Conservation (phyloP, 2,797 vertebrate genomes). For the Percopsis omiscomaycus region DNA sequence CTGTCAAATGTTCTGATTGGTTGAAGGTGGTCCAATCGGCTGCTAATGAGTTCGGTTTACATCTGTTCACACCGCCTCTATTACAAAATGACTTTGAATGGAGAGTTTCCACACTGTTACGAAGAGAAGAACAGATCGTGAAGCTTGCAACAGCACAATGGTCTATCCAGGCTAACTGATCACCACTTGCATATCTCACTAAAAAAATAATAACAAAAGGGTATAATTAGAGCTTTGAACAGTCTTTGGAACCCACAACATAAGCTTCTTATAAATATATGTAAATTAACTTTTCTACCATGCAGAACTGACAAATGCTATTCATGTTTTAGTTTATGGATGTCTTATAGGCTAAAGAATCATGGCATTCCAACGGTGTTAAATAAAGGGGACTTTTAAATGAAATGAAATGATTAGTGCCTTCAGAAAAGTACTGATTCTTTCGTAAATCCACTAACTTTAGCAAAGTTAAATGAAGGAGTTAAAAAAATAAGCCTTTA, state of each 20-base stretch:
- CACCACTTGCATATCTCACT: constrained; percentile 52
- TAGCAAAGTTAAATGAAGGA: constrained; percentile 6
- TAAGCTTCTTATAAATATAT: constrained; percentile 79
- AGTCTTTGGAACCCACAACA: constrained; percentile 56
- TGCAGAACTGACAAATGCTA: constrained; percentile 61
- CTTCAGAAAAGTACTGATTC: constrained; percentile 22
- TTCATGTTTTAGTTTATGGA: constrained; percentile 58
- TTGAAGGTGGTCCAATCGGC: no score
- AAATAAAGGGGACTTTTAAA: constrained; percentile 51
- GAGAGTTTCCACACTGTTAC: no score
- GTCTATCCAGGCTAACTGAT: neutral
- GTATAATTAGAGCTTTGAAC: constrained; percentile 66
- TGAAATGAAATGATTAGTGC: constrained; percentile 50
- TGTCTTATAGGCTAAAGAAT: constrained; percentile 56
- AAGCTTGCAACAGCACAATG: no score
- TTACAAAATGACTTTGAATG: no score
- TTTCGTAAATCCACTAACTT: constrained; percentile 15
- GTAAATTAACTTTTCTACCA: constrained; percentile 70
- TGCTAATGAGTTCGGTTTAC: no score
- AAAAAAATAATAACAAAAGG: constrained; percentile 56
- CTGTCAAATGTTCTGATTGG: no score
- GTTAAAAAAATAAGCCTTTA: constrained; percentile 8
- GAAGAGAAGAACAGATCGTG: no score
- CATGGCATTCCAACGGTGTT: constrained; percentile 59
- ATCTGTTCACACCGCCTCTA: no score